Evolutionary conservation across 2,888 invertebrate species (phyloP), one percentile per base, ranked within the genome.

Genomic region (Pollenia amentaria): DNA sequence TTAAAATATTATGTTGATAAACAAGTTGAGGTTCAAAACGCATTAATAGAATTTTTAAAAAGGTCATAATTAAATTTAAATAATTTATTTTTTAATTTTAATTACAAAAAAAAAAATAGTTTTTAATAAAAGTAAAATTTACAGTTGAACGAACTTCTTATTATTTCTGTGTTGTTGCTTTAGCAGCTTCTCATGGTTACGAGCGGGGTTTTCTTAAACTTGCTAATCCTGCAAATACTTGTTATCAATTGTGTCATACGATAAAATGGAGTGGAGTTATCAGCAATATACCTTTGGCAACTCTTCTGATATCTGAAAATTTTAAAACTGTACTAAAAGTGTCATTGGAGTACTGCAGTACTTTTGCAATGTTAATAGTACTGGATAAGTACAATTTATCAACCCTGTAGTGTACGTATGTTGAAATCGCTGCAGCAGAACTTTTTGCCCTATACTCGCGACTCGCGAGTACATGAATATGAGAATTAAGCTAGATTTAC

Each of bases 21-120:
- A 10, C 73, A 84, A 60, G 72, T 78, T 1, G 79, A 79, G 11
- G 75, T 84, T 0, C 84, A 84, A 57, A 69, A 62, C 16, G 79
- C 79, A 2, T 44, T 84, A 3, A 69, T 79, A 18, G 60, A 79
- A 18, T 84, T 79, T 69, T 51, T 79, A 29, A 69, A 84, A 29
- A 72, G 40, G 3, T 12, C 42, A 14, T 72, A 72, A 38, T n/a
- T 65, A 44, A 29, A 29, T 64, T 44, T 14, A 53, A 38, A 14
- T 7, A 29, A 38, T 14, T 51, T 38, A 60, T 12, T 48, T 21
- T 57, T 16, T 79, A 55, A 12, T 29, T 57, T 57, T 11, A 12
- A 48, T 60, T 14, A 55, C 18, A 53, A 53, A 53, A 10, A 16
- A 55, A 7, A 10, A 55, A 55, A 18, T 8, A 0, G 1, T 38